Base-by-base conservation (phyloP, 2,113 vertebrate species). In the Dicentrarchus labrax region DNA sequence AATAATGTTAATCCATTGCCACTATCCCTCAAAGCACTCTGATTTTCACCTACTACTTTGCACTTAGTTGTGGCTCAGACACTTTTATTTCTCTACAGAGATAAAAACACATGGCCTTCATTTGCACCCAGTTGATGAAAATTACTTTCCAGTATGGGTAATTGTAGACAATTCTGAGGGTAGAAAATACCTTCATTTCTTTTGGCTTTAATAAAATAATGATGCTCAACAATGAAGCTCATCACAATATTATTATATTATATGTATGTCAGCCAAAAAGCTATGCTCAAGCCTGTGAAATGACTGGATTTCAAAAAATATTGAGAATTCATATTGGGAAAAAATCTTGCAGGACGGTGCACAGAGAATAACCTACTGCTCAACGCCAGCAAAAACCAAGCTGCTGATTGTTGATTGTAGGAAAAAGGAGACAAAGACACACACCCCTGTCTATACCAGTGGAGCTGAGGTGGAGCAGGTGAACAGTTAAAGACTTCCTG, bases 51-150 rank as follows among this genome's bases (percentile, higher is more conserved):
- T 79, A 24, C 43, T 69, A 38, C 68, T 68, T 54, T 71, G 30
- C 72, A 72, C 59, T 47, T 57, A 36, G n/a, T 57, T 67, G 36
- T 48, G 45, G 48, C 48, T 67, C 43, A 65, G 66, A 70, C 56
- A 47, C 53, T 53, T 66, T 80, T 85, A 78, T 67, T 62, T 17
- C 39, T 76, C 56, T 12, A 0, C 38, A 50, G 62, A 80, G 36
- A 78, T 53, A 39, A 39, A 67, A 81, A 70, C 62, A 57, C 24
- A 38, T 21, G 24, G 62, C 53, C 24, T 69, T 86, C 47, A 83
- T 70, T 83, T 81, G 54, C 65, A 70, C 56, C 65, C 61, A 78
- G 30, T 12, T 77, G n/a, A 56, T 72, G 47, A 61, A 68, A 78
- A 77, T 71, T 53, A 48, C 13, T 7, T 56, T 67, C 3, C 36